A percentile compares a stretch with the other conserved stretches of the same genome.
Evolutionary conservation across 1,140 invertebrate species (phyloP).

Genomic region (Zaprionus camerounensis): DNA sequence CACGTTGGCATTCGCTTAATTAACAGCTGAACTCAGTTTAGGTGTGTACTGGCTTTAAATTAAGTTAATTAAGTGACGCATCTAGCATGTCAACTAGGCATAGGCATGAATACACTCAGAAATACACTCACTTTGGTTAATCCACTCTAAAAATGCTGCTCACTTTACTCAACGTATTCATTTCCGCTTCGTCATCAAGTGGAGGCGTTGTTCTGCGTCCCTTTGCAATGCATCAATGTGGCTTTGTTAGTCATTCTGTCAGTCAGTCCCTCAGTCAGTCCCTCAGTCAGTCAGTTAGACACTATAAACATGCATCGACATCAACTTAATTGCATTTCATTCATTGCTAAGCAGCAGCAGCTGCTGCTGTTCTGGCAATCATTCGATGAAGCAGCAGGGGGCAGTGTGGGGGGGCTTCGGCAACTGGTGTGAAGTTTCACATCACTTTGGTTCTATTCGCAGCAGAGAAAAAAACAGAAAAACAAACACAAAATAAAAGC

Average conservation of each 20-base stretch:
- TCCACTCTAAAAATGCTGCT: constrained; percentile 26
- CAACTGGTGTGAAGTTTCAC: constrained; percentile 78
- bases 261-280: constrained; percentile 28
- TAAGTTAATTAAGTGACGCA: constrained; percentile 73
- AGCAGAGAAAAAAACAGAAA: constrained; percentile 47
- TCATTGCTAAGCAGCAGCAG: constrained; percentile 70
- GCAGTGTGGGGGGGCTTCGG: background rate
- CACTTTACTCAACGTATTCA: constrained; percentile 30
- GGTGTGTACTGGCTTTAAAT: constrained; percentile 48
- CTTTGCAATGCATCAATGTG: constrained; percentile 31
- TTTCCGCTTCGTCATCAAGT: constrained; percentile 36
- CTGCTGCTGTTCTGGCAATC: constrained; percentile 7
- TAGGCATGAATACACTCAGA: constrained; percentile 29
- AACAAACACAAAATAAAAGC: background rate
- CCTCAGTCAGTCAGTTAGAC: constrained; percentile 28
- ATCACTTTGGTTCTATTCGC: constrained; percentile 63
- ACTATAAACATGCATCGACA: constrained; percentile 68
- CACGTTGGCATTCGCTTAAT: constrained; percentile 69
- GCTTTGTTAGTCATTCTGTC: constrained; percentile 35
- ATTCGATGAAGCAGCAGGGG: background rate
- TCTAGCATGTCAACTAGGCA: constrained; percentile 70
- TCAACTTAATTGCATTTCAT: constrained; percentile 81
- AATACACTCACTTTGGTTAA: background rate
- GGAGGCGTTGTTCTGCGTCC: background rate
- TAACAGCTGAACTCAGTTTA: constrained; percentile 52